Evolutionary conservation across 2,113 vertebrate genomes (phyloP), one percentile per base, ranked within the genome.

Genomic region (Fregetta grallaria): DNA sequence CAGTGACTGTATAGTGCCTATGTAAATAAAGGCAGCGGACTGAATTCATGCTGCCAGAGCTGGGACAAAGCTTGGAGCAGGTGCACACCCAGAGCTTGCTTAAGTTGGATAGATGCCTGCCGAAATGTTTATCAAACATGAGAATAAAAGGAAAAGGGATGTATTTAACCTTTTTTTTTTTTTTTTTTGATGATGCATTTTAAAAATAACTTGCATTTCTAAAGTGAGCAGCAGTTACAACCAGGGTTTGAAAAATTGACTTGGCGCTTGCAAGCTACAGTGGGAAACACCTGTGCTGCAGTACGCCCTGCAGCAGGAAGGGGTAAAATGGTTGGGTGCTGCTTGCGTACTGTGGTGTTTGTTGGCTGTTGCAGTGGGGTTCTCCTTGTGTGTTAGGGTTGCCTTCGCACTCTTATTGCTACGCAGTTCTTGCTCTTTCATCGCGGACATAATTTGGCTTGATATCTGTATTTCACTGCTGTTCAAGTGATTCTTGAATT

Each of bases 41-140:
- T 94, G 56, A 85, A 68, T 74, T 90, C 16, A 10, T 61, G 36
- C 23, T 86, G 53, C 73, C 68, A 86, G 77, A 70, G 77, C 21
- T 74, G 73, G 76, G 72, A 73, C 68, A 84, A 92, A 86, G 81
- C 62, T 56, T 77, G 42, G 62, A 86, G 76, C 84, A 88, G 73
- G 65, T 96, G 63, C 32, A 34, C 30, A 50, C 76, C 40, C 68
- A 86, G 78, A 70, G 42, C 42, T 80, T 94, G 71, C 80, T 92
- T 34, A 68, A 76, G 58, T 79, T 92, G 84, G 91, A 74, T 47
- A 66, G 70, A 34, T 66, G 80, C 70, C 84, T 87, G 50, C 70
- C 82, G 91, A 95, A 95, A 70, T 88, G 87, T 95, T 96, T 77
- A 74, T 94, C 81, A 95, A 86, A 66, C 38, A 20, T 7, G 59